Base-by-base conservation (phyloP, 2,888 invertebrate species). In the Hirudinaria manillensis region DNA sequence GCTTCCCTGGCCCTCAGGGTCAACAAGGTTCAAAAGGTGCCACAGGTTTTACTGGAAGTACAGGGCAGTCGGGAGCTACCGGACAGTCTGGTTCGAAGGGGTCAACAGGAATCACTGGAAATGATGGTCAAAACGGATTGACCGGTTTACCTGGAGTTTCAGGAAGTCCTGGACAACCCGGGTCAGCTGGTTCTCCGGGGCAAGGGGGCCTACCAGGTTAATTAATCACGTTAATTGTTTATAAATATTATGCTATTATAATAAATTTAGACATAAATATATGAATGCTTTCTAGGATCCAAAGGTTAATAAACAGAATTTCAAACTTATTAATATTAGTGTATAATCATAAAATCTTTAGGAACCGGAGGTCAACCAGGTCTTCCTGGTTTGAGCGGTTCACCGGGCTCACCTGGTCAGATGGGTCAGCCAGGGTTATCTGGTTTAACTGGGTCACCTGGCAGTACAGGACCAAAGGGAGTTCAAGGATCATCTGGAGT, bases 31-130 rank as follows among this genome's bases (percentile, higher is more conserved):
- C n/a, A 10, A 70, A 27, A 16, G 78, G 78, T 45, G 66, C 34
- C 10, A 66, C 66, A 53, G 77, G 77, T 21, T 51, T 27, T 21
- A 55, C 38, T 65, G 77, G 77, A 45, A 61, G 32, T 19, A 45
- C 56, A 56, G 87, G 87, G 29, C 83, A 83, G 79, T 79, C 84
- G 55, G 87, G 87, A 24, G 78, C 81, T 29, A 86, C 85, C 77
- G 82, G 76, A 36, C 70, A 65, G 68, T 13, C 38, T 1, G 76
- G 77, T 13, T 3, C 55, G n/a, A 21, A 56, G 2, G 77, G 77
- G 38, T 61, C 61, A 55, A 34, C 53, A 27, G 72, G 72, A 29
- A 19, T 34, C 27, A 16, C 13, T 27, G 72, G 72, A 51, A 21
- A 2, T 24, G 21, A 27, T 21, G 72, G 72, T 27, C 21, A 27